Evolutionary conservation across 2,797 vertebrate species (phyloP).

Genomic region (Labeo calbasu): DNA sequence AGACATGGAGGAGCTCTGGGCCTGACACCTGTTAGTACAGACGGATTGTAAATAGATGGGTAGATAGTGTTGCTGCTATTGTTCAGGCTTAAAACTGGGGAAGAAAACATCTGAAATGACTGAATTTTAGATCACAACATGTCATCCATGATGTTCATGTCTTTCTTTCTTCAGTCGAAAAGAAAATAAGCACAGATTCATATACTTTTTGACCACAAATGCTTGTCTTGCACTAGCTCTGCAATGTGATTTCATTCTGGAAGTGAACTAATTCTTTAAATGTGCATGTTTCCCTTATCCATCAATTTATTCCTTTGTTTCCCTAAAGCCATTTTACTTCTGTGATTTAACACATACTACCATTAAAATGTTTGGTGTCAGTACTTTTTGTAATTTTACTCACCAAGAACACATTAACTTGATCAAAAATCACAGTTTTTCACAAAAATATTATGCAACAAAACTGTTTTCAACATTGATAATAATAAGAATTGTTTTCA

Average conservation of each 20-base stretch:
- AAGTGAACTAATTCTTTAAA: no score
- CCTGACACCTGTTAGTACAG: conserved; percentile 42
- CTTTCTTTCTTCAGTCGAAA: no score
- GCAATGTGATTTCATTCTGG: no score
- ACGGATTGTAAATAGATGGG: conserved; percentile 40
- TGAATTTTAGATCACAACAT: neutral
- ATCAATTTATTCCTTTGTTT: neutral
- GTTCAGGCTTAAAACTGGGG: neutral
- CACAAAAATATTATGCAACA: neutral
- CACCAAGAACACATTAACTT: no score
- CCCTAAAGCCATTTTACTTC: neutral
- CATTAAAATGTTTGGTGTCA: neutral
- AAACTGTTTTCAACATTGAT: neutral
- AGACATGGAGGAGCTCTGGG: conserved; percentile 7
- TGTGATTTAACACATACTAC: neutral
- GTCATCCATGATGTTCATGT: no score
- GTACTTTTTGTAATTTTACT: no score
- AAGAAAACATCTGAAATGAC: conserved; percentile 5
- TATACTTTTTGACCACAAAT: no score
- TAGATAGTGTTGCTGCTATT: neutral
- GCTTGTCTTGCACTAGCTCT: no score
- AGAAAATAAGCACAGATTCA: no score
- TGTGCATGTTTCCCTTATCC: no score
- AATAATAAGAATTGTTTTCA: neutral
- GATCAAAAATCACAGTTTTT: neutral